A percentile compares a stretch with the other conserved stretches of the same genome.
These are phyloP conservation scores for Chaenodraco wilsoni DNA, from an alignment of 2,797 vertebrate species.

Conservation along the genomic window DNA sequence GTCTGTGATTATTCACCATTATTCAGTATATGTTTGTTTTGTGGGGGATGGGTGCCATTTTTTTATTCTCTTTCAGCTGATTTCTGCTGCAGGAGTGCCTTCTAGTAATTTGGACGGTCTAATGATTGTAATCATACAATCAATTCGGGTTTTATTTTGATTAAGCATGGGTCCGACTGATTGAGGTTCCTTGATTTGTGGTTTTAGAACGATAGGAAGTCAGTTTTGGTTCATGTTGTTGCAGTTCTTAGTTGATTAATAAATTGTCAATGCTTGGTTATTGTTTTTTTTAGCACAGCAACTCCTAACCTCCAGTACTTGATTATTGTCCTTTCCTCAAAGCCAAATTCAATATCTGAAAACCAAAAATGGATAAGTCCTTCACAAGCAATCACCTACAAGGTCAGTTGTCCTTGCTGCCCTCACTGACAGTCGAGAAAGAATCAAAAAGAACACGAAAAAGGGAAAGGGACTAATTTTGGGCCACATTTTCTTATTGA, in stretches of 20 bases:
- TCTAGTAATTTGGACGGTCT: constrained; percentile 22
- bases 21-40: constrained; percentile 43
- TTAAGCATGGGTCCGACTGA: background rate
- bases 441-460: background rate
- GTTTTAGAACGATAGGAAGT: background rate
- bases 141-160: constrained; percentile 35
- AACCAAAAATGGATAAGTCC: constrained; percentile 29
- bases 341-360: constrained; percentile 61
- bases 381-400: constrained; percentile 25
- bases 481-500: background rate
- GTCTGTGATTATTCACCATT: constrained; percentile 61
- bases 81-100: constrained; percentile 44
- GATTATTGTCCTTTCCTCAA: constrained; percentile 49
- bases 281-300: background rate
- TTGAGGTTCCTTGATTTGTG: background rate
- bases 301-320: constrained; percentile 21
- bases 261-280: constrained; percentile 10
- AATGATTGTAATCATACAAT: constrained; percentile 45
- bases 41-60: constrained; percentile 38
- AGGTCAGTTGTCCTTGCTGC: constrained; percentile 18
- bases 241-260: constrained; percentile 18
- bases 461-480: background rate
- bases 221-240: background rate
- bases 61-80: constrained; percentile 26
- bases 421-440: constrained; percentile 18